Conservation (phyloP, 2,797 vertebrate species). For the Halcyon chelicuti region DNA sequence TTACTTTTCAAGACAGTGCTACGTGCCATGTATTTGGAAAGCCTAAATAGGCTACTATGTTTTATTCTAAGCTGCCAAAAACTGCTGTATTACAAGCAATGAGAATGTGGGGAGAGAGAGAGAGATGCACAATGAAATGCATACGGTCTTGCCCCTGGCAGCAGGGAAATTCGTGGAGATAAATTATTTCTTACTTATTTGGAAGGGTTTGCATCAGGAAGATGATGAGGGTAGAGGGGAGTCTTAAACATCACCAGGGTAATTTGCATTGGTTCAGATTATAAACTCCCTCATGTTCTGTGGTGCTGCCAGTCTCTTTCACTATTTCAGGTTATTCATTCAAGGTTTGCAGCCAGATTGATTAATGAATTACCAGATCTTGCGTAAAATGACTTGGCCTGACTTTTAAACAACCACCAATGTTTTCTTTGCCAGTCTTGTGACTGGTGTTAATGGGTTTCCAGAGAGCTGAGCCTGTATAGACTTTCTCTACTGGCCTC, state of each 20-base stretch:
- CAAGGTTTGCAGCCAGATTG: slow-evolving; percentile 78
- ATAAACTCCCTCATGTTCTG: slow-evolving; percentile 23
- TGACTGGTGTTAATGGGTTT: slow-evolving; percentile 82
- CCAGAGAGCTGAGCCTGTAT: slow-evolving; percentile 45
- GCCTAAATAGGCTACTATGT: background rate
- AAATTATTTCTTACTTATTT: slow-evolving; percentile 67
- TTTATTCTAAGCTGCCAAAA: slow-evolving; percentile 50
- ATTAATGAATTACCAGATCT: slow-evolving; percentile 88
- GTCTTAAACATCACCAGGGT: slow-evolving; percentile 37
- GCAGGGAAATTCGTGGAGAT: slow-evolving; percentile 53
- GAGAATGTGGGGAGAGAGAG: background rate
- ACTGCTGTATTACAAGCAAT: slow-evolving; percentile 24
- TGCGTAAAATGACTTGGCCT: slow-evolving; percentile 83
- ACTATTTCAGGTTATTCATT: slow-evolving; percentile 82
- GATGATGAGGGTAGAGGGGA: background rate
- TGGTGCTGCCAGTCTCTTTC: slow-evolving; percentile 63
- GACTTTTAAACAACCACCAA: slow-evolving; percentile 77
- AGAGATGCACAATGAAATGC: slow-evolving; percentile 11
- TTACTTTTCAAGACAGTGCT: slow-evolving; percentile 32
- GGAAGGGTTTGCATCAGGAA: slow-evolving; percentile 47
- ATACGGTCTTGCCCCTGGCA: slow-evolving; percentile 29
- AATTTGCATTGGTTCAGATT: slow-evolving; percentile 61
- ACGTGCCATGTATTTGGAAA: slow-evolving; percentile 26
- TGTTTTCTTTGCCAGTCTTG: slow-evolving; percentile 79
- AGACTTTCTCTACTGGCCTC: slow-evolving; percentile 40